These are phyloP conservation scores for Emydoidea blandingii DNA, from an alignment of 2,797 vertebrate species.

Conservation along the genomic window DNA sequence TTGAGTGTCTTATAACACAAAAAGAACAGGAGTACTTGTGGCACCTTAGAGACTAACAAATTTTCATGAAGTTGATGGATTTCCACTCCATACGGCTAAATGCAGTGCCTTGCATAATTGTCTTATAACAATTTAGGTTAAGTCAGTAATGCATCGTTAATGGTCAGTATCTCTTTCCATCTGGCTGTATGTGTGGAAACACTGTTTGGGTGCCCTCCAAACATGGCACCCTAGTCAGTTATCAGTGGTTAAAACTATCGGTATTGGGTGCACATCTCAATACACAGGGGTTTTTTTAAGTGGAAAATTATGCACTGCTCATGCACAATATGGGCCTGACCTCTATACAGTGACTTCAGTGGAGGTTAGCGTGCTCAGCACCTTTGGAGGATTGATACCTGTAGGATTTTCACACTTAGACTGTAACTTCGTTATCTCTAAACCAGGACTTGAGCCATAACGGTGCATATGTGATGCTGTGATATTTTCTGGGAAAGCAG, in stretches of 20 bases:
- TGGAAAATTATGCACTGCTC: not conserved
- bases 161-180: not conserved
- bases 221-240: not conserved
- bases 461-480: not conserved
- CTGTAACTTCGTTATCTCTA: not conserved
- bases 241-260: not conserved
- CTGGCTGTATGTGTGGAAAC: not conserved
- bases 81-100: too few species aligned
- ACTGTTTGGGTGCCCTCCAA: not conserved
- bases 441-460: not conserved
- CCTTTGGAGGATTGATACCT: not conserved
- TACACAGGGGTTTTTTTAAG: not conserved
- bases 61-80: too few species aligned
- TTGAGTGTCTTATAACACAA: not conserved
- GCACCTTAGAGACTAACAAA: too few species aligned
- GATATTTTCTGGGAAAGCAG: not conserved
- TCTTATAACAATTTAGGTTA: not conserved
- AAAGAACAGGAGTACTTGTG: too few species aligned
- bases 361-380: not conserved
- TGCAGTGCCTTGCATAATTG: too few species aligned
- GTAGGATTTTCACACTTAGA: not conserved
- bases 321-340: not conserved
- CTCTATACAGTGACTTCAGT: not conserved
- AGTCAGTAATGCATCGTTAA: not conserved
- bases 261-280: not conserved